Evolutionary conservation across 2,797 vertebrate genomes (phyloP).

Genomic region (Borostomias antarcticus): DNA sequence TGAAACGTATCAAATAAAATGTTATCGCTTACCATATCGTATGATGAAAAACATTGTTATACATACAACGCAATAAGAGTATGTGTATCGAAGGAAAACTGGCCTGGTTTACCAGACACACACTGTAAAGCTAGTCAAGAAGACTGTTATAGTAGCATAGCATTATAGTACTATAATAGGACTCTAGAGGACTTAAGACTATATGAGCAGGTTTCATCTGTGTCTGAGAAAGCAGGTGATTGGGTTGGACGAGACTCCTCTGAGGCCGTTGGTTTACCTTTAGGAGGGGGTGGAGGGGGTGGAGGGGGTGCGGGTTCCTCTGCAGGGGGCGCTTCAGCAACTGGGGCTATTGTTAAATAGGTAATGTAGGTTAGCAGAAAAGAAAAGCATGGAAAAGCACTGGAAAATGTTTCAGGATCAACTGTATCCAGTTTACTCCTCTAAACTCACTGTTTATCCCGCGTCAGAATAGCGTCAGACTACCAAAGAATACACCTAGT

Average conservation of each 20-base stretch:
- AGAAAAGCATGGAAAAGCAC: constrained; percentile 20
- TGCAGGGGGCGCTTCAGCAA: constrained; percentile 61
- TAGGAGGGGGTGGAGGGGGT: constrained; percentile 74
- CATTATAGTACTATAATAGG: too few relatives aligned
- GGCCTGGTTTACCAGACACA: too few relatives aligned
- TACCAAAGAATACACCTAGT: too few relatives aligned
- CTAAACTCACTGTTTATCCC: not conserved
- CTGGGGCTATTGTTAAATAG: constrained; percentile 70
- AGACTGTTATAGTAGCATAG: too few relatives aligned
- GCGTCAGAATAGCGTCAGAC: not conserved
- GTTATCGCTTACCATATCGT: too few relatives aligned
- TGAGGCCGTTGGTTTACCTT: constrained; percentile 66
- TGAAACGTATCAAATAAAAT: too few relatives aligned
- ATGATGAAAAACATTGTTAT: too few relatives aligned
- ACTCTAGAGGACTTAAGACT: too few relatives aligned
- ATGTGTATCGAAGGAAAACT: too few relatives aligned
- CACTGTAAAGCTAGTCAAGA: too few relatives aligned
- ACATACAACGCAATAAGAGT: too few relatives aligned
- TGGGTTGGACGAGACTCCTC: not conserved
- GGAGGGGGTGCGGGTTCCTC: constrained; percentile 75
- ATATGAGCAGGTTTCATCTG: not conserved
- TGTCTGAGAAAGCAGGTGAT: not conserved
- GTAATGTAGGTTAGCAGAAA: constrained; percentile 44
- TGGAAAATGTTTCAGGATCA: constrained; percentile 35
- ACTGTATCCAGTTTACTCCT: constrained; percentile 20